Conservation (phyloP, 2,797 vertebrate species). For the Microhierax caerulescens region DNA sequence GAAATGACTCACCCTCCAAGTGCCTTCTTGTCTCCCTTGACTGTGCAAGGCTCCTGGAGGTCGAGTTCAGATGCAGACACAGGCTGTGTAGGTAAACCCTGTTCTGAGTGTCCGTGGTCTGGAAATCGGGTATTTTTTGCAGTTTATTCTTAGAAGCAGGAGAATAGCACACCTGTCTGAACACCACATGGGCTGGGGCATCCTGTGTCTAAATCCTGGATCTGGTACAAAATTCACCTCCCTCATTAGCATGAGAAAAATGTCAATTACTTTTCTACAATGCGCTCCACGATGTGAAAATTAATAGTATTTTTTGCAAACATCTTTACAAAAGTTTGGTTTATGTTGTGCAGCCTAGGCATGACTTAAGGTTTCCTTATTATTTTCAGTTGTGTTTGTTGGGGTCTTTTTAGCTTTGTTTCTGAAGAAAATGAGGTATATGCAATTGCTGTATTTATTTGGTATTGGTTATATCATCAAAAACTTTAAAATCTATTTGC, state of each 20-base stretch:
- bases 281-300: not conserved
- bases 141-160: not conserved
- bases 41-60: not conserved
- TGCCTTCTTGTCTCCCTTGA: not conserved
- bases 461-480: not conserved
- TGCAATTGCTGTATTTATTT: not conserved
- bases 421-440: not conserved
- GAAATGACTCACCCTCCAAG: slow-evolving; percentile 30
- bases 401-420: not conserved
- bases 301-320: not conserved
- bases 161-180: not conserved
- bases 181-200: accelerated
- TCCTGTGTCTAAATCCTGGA: not conserved
- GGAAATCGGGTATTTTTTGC: not conserved
- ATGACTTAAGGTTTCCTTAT: not conserved
- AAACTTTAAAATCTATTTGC: not conserved
- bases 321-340: not conserved
- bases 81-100: not conserved
- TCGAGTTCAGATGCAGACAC: not conserved
- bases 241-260: not conserved
- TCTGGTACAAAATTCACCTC: not conserved
- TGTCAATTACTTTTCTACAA: not conserved
- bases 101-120: not conserved
- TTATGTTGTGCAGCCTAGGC: not conserved
- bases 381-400: not conserved